phyloP scores from a whole-genome alignment of 2,888 invertebrate genomes.

The Drosophila hawaiiensis region DNA sequence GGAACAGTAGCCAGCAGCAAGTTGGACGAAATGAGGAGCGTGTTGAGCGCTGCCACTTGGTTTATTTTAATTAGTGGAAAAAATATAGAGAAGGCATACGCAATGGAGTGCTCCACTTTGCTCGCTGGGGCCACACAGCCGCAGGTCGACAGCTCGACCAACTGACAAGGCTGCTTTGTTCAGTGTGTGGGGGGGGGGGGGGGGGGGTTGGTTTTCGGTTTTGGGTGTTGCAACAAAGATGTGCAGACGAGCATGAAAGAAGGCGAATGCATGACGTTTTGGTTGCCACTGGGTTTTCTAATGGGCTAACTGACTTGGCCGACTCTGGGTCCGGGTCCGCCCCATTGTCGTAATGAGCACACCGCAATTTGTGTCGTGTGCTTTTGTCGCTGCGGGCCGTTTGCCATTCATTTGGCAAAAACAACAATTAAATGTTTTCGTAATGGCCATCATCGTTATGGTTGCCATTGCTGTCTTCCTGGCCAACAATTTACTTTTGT shows the following conservation, averaged over 20 bases:
- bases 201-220: background rate
- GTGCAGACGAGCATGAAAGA: slow-evolving; percentile 69
- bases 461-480: slow-evolving; percentile 55
- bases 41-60: slow-evolving; percentile 65
- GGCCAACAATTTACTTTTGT: slow-evolving; percentile 73
- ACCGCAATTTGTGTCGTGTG: slow-evolving; percentile 78
- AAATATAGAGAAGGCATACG: slow-evolving; percentile 67
- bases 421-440: slow-evolving; percentile 80
- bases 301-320: slow-evolving; percentile 46
- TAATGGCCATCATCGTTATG: slow-evolving; percentile 73
- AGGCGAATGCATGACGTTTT: slow-evolving; percentile 61
- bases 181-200: slow-evolving; percentile 19
- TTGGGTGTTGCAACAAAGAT: slow-evolving; percentile 56
- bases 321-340: slow-evolving; percentile 4
- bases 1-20: slow-evolving; percentile 1
- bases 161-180: slow-evolving; percentile 68
- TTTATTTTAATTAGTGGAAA: slow-evolving; percentile 80
- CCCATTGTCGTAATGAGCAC: slow-evolving; percentile 77
- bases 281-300: slow-evolving; percentile 49
- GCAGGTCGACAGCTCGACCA: slow-evolving; percentile 59
- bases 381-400: slow-evolving; percentile 67
- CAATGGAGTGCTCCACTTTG: slow-evolving; percentile 71
- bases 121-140: slow-evolving; percentile 66
- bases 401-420: slow-evolving; percentile 79
- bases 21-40: slow-evolving; percentile 34